Conservation (phyloP, 1,140 invertebrate genomes). For the Drosophila sturtevanti region DNA sequence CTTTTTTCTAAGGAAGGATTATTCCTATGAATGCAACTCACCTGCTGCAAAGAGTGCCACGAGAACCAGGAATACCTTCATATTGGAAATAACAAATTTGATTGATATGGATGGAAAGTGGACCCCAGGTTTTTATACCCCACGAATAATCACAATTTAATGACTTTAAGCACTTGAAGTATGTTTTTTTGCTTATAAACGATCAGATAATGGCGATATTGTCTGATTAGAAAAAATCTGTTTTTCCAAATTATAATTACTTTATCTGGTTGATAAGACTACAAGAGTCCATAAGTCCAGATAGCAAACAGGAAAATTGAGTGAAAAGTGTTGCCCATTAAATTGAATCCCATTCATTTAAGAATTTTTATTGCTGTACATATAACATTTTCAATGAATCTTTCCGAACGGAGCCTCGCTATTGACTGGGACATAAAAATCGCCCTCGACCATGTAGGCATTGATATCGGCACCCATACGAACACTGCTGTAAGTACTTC, state of each 20-base stretch:
- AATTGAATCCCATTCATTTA: too few species aligned
- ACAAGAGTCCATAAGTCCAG: neutral
- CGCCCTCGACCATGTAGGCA: constrained; percentile 75
- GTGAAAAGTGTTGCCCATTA: neutral
- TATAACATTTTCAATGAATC: constrained; percentile 64
- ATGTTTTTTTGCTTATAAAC: constrained; percentile 11
- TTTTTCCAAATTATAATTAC: neutral
- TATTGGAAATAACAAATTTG: constrained; percentile 22
- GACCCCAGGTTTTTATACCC: constrained; percentile 58
- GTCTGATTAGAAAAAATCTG: constrained; percentile 1
- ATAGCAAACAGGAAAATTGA: neutral
- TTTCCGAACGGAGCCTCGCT: constrained; percentile 76
- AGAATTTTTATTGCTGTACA: too few species aligned
- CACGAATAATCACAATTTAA: constrained; percentile 34
- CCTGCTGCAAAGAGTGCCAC: constrained; percentile 48
- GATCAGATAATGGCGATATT: constrained; percentile 29
- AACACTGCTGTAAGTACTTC: constrained; percentile 56
- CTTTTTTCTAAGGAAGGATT: neutral
- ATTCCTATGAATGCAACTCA: neutral
- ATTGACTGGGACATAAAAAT: constrained; percentile 67
- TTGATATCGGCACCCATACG: constrained; percentile 82
- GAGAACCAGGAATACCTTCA: constrained; percentile 55
- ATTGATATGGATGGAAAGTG: constrained; percentile 9
- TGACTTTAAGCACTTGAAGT: constrained; percentile 47
- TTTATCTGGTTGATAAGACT: neutral